Evolutionary conservation across 2,113 vertebrate genomes (phyloP).

Genomic region (Spheniscus mendiculus): DNA sequence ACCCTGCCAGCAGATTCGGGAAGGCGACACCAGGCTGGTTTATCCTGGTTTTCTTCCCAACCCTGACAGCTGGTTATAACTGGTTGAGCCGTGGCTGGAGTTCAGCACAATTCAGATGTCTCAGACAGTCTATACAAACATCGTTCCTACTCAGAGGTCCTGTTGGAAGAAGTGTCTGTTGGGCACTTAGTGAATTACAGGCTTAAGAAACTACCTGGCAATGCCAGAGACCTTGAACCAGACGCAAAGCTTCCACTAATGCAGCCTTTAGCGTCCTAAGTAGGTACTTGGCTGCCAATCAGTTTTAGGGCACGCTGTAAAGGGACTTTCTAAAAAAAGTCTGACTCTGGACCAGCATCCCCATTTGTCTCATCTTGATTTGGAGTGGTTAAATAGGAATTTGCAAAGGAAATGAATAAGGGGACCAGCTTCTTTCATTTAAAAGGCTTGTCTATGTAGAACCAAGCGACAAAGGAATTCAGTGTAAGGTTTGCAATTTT

Average conservation of each 20-base stretch:
- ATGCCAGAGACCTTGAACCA: not conserved
- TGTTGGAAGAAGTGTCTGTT: conserved; percentile 7
- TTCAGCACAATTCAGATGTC: conserved; percentile 28
- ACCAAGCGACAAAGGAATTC: conserved; percentile 28
- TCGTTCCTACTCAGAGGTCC: not conserved
- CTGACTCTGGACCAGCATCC: conserved; percentile 9
- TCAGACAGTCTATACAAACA: conserved; percentile 49
- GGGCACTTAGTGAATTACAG: conserved; percentile 44
- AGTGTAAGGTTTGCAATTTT: conserved; percentile 28
- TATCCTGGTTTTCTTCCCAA: conserved; percentile 23
- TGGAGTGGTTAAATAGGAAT: conserved; percentile 29
- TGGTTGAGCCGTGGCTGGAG: conserved; percentile 6
- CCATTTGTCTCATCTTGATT: not conserved
- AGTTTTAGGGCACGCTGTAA: not conserved
- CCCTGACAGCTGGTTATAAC: conserved; percentile 36
- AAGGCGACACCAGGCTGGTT: not conserved
- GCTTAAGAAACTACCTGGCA: conserved; percentile 51
- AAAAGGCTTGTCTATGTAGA: conserved; percentile 19
- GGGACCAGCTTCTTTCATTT: conserved; percentile 4
- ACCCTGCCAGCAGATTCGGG: not conserved
- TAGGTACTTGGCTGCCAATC: conserved; percentile 22
- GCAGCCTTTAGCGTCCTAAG: conserved; percentile 1
- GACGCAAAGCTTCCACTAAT: not conserved
- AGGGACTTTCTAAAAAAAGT: not conserved
- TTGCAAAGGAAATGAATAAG: conserved; percentile 38